Percentiles rank a stretch among this genome's conserved stretches.
Evolutionary conservation across 2,797 vertebrate species (phyloP).

Genomic region (Sparidentex hasta): DNA sequence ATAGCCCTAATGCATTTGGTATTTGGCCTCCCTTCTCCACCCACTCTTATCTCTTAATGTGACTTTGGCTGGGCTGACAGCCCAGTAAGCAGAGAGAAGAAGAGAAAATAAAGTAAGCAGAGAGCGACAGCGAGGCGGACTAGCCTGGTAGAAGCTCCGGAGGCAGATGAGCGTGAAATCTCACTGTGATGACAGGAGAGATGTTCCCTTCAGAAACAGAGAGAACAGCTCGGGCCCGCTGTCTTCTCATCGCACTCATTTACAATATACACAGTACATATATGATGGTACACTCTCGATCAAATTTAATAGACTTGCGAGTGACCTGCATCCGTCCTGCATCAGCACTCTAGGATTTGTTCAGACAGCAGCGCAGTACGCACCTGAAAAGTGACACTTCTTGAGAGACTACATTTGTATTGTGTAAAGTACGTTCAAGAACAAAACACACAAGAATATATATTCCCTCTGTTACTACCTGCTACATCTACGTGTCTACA

Average conservation of each 20-base stretch:
- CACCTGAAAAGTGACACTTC: background rate
- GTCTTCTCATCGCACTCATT: constrained; percentile 47
- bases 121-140: constrained; percentile 62
- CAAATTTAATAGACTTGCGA: constrained; percentile 34
- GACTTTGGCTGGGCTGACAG: constrained; percentile 80
- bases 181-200: constrained; percentile 68
- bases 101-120: constrained; percentile 70
- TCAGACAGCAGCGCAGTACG: constrained; percentile 3
- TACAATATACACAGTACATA: constrained; percentile 5
- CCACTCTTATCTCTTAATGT: constrained; percentile 83
- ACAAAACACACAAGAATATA: constrained; percentile 12
- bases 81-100: constrained; percentile 74
- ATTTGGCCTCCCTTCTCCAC: constrained; percentile 79
- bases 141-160: constrained; percentile 63
- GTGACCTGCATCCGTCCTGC: constrained; percentile 34
- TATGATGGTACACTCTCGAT: constrained; percentile 29
- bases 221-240: constrained; percentile 48
- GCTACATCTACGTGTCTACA: background rate
- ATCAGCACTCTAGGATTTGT: constrained; percentile 8
- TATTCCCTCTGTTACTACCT: background rate
- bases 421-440: background rate
- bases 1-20: constrained; percentile 82
- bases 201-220: constrained; percentile 72
- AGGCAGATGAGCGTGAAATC: constrained; percentile 78
- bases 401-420: constrained; percentile 7